Evolutionary conservation across 2,113 vertebrate genomes (phyloP).

Genomic region (Nothobranchius furzeri): DNA sequence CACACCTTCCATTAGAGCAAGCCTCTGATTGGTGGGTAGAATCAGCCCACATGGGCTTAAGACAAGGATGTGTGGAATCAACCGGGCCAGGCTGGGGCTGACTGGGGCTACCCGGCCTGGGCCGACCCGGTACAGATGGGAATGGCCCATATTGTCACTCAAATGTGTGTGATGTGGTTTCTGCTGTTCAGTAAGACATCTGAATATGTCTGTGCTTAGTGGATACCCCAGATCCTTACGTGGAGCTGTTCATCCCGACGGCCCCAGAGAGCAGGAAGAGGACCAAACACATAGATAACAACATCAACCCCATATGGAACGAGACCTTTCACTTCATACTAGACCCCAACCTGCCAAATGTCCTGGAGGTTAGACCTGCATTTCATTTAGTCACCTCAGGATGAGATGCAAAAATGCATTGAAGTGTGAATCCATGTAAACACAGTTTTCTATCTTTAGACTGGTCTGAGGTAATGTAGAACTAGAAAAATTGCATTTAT

Average conservation of each 20-base stretch:
- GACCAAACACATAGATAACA: conserved; percentile 91
- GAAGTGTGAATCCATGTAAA: background rate
- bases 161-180: background rate
- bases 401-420: background rate
- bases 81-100: too few species aligned
- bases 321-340: conserved; percentile 94
- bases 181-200: background rate
- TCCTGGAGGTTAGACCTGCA: conserved; percentile 85
- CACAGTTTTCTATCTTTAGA: background rate
- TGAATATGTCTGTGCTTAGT: conserved; percentile 73
- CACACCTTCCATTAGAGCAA: too few species aligned
- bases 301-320: conserved; percentile 93
- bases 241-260: conserved; percentile 91
- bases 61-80: too few species aligned
- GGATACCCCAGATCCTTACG: conserved; percentile 95
- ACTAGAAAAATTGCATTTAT: too few species aligned
- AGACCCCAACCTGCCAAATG: conserved; percentile 92
- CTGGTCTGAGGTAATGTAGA: background rate
- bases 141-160: too few species aligned
- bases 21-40: too few species aligned
- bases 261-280: conserved; percentile 92
- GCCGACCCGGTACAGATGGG: too few species aligned
- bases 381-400: conserved; percentile 4
- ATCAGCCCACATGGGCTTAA: too few species aligned
- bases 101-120: too few species aligned